Conservation (phyloP, 2,888 invertebrate genomes). For the Nephrotoma flavescens region DNA sequence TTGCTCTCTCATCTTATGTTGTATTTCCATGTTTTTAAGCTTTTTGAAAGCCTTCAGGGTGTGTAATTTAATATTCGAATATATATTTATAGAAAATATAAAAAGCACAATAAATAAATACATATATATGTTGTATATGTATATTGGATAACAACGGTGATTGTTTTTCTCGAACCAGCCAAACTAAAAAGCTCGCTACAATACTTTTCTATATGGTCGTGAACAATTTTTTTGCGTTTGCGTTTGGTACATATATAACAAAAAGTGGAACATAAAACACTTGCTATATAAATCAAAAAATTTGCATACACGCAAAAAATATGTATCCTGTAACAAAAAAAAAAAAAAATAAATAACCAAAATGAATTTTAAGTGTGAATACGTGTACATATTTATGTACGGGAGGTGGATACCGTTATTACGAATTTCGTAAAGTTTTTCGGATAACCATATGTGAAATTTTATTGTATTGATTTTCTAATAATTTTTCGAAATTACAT, state of each 20-base stretch:
- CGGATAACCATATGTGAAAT: background rate
- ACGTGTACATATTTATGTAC: background rate
- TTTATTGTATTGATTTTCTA: background rate
- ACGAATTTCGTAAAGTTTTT: background rate
- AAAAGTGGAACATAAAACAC: background rate
- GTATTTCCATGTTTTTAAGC: background rate
- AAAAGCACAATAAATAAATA: background rate
- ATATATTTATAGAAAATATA: background rate
- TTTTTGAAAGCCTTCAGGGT: background rate
- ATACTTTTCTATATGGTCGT: background rate
- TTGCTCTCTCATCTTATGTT: constrained; percentile 2
- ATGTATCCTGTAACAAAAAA: background rate
- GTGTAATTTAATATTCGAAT: background rate
- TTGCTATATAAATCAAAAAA: background rate
- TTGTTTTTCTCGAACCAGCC: background rate
- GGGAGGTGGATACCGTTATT: background rate
- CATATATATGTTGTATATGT: background rate
- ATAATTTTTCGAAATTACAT: background rate
- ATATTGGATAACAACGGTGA: background rate
- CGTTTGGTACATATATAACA: background rate
- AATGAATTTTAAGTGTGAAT: background rate
- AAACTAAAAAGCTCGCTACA: background rate
- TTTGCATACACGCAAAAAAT: background rate
- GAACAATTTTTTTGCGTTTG: background rate
- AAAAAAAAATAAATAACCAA: background rate